A percentile compares a stretch with the other conserved stretches of the same genome.
Evolutionary conservation across 2,888 invertebrate species (phyloP).

Genomic region (Holacanthella duospinosa): DNA sequence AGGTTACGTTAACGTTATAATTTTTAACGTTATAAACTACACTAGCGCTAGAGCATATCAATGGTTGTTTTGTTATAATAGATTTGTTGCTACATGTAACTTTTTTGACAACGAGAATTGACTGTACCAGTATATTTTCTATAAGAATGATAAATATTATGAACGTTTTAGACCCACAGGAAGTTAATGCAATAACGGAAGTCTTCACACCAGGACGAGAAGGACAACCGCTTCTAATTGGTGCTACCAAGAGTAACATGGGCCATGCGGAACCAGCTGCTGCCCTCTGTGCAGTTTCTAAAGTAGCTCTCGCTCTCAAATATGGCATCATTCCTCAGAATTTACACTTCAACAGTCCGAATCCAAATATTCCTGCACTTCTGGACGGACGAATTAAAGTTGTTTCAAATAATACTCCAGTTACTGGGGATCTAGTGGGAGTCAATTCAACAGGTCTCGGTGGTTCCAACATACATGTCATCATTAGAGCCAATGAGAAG

Average conservation of each 20-base stretch:
- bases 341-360: constrained; percentile 75
- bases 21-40: too few species aligned
- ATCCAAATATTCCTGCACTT: constrained; percentile 78
- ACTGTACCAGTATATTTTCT: too few species aligned
- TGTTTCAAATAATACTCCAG: constrained; percentile 7
- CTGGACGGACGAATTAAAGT: constrained; percentile 57
- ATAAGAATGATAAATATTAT: constrained; percentile 99
- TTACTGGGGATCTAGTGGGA: constrained; percentile 9
- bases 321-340: constrained; percentile 63
- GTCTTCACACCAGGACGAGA: constrained; percentile 78
- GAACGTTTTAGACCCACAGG: constrained; percentile 92
- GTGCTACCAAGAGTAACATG: constrained; percentile 91
- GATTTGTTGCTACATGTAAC: too few species aligned
- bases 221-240: constrained; percentile 65
- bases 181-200: constrained; percentile 85
- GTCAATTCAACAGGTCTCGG: constrained; percentile 18
- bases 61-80: too few species aligned
- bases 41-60: too few species aligned
- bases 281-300: constrained; percentile 69
- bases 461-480: constrained; percentile 13
- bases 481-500: constrained; percentile 39
- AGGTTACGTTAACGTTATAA: too few species aligned
- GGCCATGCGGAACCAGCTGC: constrained; percentile 85
- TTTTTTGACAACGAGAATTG: too few species aligned
- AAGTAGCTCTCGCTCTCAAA: constrained; percentile 47